Evolutionary conservation across 2,113 vertebrate genomes (phyloP).

Genomic region (Callipepla squamata): DNA sequence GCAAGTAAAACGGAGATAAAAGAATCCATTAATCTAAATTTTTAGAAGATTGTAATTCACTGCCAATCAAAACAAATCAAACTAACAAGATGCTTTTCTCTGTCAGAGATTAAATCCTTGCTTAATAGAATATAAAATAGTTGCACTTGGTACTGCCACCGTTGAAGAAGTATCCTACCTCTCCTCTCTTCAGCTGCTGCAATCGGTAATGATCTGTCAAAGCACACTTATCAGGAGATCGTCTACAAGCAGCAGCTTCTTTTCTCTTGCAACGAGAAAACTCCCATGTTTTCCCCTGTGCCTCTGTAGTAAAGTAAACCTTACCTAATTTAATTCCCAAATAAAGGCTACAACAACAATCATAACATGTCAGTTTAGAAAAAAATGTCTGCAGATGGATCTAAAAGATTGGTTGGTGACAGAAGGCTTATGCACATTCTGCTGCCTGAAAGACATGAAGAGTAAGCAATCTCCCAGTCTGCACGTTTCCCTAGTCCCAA

Average conservation of each 20-base stretch:
- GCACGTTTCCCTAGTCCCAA: neutral
- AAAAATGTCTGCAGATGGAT: neutral
- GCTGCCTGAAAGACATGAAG: neutral
- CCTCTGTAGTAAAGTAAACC: neutral
- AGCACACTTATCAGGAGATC: slow-evolving; percentile 23
- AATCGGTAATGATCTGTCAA: slow-evolving; percentile 42
- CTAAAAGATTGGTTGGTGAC: neutral
- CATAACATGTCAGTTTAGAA: fast-evolving
- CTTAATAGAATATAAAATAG: slow-evolving; percentile 49
- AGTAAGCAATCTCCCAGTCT: neutral
- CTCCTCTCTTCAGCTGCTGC: neutral
- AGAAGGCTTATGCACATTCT: neutral
- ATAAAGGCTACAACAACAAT: neutral
- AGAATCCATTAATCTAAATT: slow-evolving; percentile 62
- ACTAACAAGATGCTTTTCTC: slow-evolving; percentile 42
- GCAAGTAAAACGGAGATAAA: slow-evolving; percentile 52
- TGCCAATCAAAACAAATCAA: slow-evolving; percentile 60
- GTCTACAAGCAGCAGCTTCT: neutral
- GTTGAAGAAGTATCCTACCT: slow-evolving; percentile 34
- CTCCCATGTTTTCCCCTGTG: neutral
- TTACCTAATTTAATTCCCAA: neutral
- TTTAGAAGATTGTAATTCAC: slow-evolving; percentile 56
- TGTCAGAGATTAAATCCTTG: slow-evolving; percentile 57
- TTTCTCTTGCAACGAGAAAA: slow-evolving; percentile 9
- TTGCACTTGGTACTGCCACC: slow-evolving; percentile 41